Percentiles rank a stretch among this genome's conserved stretches.
These are phyloP conservation scores for Napeogenes inachia DNA, from an alignment of 2,888 invertebrate genomes.

Conservation along the genomic window DNA sequence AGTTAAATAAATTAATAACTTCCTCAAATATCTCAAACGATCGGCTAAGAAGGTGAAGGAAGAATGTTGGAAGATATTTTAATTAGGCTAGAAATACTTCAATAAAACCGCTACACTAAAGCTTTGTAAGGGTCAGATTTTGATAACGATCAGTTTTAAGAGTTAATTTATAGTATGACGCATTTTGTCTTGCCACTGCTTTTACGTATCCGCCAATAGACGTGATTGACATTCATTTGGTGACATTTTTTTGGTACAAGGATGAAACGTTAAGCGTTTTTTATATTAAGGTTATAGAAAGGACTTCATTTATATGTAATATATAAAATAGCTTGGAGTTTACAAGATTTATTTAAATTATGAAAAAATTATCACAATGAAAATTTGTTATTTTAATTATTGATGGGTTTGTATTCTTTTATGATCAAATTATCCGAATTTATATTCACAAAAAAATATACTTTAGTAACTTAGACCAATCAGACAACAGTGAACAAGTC, in stretches of 20 bases:
- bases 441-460: not conserved
- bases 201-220: constrained; percentile 69
- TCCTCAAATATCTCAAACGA: constrained; percentile 38
- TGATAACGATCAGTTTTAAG: constrained; percentile 56
- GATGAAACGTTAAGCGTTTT: not conserved
- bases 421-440: not conserved
- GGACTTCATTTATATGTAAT: not conserved
- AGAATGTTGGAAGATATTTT: constrained; percentile 41
- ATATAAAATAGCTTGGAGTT: no score
- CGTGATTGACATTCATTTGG: constrained; percentile 67
- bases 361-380: no score
- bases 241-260: constrained; percentile 16
- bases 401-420: not conserved
- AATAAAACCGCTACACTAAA: constrained; percentile 61
- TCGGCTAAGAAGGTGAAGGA: constrained; percentile 37
- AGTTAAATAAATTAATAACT: constrained; percentile 52
- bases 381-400: not conserved
- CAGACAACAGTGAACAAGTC: constrained; percentile 25
- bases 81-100: constrained; percentile 48
- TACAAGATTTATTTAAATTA: no score
- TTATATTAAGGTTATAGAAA: not conserved
- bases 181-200: constrained; percentile 55
- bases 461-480: constrained; percentile 24
- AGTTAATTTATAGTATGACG: constrained; percentile 56
- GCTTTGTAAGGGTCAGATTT: constrained; percentile 53